Percentiles rank a stretch among this genome's conserved stretches.
Conservation (phyloP, 2,888 invertebrate genomes). For the Drosophila affinis region DNA sequence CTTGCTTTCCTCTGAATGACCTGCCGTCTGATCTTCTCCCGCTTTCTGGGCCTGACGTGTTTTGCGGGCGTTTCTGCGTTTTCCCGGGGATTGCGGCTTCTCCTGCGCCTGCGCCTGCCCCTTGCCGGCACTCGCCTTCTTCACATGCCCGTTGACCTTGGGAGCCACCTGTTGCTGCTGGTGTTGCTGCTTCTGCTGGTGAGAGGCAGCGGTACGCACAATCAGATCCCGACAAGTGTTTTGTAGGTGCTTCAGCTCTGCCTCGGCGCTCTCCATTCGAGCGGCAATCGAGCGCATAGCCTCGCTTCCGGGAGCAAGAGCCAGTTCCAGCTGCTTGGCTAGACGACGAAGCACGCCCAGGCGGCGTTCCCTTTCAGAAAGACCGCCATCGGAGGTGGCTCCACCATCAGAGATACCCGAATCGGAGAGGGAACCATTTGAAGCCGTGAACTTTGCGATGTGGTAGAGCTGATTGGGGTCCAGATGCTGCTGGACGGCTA, state of each 20-base stretch:
- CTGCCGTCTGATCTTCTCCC: background rate
- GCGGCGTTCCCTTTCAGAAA: slow-evolving; percentile 87
- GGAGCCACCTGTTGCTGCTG: slow-evolving; percentile 25
- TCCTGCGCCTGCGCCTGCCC: slow-evolving; percentile 31
- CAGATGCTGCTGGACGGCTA: slow-evolving; percentile 81
- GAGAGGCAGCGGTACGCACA: slow-evolving; percentile 83
- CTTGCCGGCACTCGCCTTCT: slow-evolving; percentile 40
- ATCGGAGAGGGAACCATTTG: slow-evolving; percentile 88
- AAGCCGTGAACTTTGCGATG: slow-evolving; percentile 83
- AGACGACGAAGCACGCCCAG: slow-evolving; percentile 87
- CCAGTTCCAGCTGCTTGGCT: slow-evolving; percentile 87
- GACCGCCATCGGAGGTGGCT: slow-evolving; percentile 88
- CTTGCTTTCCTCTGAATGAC: slow-evolving; percentile 14
- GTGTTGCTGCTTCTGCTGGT: slow-evolving; percentile 78
- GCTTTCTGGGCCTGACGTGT: slow-evolving; percentile 32
- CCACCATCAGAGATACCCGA: slow-evolving; percentile 91
- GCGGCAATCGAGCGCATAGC: slow-evolving; percentile 87
- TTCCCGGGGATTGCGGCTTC: slow-evolving; percentile 61
- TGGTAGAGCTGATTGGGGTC: slow-evolving; percentile 82
- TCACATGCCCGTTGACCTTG: slow-evolving; percentile 52
- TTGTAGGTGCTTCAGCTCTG: slow-evolving; percentile 87
- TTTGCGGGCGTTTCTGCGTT: slow-evolving; percentile 53
- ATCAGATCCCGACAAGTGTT: slow-evolving; percentile 87
- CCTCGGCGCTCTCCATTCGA: slow-evolving; percentile 88
- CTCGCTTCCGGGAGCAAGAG: slow-evolving; percentile 88